phyloP scores from a whole-genome alignment of 2,888 invertebrate species.

The Melangyna quadrimaculata region DNA sequence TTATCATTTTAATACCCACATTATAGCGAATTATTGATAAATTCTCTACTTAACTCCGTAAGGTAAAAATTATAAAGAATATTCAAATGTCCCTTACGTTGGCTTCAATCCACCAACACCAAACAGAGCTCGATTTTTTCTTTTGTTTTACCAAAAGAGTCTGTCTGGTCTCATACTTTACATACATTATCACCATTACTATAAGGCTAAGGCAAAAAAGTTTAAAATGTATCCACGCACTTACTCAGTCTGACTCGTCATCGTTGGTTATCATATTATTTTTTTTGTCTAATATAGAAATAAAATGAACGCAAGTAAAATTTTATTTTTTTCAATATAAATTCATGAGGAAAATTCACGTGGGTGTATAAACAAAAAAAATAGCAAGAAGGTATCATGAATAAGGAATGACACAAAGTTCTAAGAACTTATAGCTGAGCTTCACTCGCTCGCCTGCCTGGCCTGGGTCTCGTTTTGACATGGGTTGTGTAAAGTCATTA shows the following conservation, averaged over 20 bases:
- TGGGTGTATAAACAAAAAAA: neutral
- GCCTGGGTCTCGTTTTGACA: neutral
- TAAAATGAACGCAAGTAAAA: constrained; percentile 19
- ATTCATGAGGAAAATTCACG: constrained; percentile 64
- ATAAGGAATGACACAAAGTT: constrained; percentile 40
- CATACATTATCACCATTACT: neutral
- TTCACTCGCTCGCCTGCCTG: too few species aligned
- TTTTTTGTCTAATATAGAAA: neutral
- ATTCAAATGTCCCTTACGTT: neutral
- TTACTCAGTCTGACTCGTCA: neutral
- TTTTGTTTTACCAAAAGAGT: neutral
- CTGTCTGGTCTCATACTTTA: neutral
- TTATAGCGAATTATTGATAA: neutral
- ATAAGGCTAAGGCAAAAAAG: neutral
- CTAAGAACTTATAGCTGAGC: neutral
- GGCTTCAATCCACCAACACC: neutral
- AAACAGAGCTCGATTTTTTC: neutral
- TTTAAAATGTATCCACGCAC: constrained; percentile 1
- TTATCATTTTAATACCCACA: neutral
- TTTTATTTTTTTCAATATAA: constrained; percentile 68
- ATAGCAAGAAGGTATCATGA: constrained; percentile 8
- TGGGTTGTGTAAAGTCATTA: constrained; percentile 1
- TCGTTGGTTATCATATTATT: neutral
- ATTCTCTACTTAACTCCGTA: neutral
- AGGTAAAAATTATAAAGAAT: neutral